These are phyloP conservation scores for Sarcophaga bullata DNA, from an alignment of 1,140 invertebrate genomes.

Conservation along the genomic window DNA sequence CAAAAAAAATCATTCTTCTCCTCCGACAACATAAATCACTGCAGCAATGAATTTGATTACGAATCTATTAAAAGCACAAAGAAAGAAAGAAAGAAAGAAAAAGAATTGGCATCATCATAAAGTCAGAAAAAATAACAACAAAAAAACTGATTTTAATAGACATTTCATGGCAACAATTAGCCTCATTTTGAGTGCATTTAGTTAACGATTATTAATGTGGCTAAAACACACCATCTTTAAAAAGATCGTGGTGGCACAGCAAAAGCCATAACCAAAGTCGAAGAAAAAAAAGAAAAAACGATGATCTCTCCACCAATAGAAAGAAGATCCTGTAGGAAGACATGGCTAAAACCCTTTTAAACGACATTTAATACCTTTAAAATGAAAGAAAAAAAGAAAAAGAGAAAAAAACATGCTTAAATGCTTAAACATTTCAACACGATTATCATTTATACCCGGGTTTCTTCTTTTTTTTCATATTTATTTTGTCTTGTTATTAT, in stretches of 20 bases:
- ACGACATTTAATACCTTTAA: conserved; percentile 35
- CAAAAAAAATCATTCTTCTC: background rate
- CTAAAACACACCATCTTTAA: conserved; percentile 23
- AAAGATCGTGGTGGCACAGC: background rate
- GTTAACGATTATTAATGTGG: conserved; percentile 40
- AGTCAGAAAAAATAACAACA: too few species aligned
- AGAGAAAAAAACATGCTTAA: conserved; percentile 18
- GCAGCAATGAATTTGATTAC: background rate
- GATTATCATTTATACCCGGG: conserved; percentile 24
- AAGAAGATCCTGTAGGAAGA: background rate
- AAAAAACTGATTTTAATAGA: conserved; percentile 39
- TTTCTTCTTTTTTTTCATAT: background rate
- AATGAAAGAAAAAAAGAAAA: too few species aligned
- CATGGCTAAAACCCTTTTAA: conserved; percentile 20
- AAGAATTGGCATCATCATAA: too few species aligned
- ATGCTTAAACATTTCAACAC: conserved; percentile 41
- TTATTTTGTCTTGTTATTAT: background rate
- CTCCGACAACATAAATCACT: background rate
- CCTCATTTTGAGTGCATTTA: conserved; percentile 38
- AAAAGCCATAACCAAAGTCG: background rate
- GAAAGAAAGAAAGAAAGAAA: too few species aligned
- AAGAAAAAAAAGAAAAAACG: background rate
- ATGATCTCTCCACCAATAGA: background rate
- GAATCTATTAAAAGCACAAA: too few species aligned
- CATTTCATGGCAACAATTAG: conserved; percentile 41